These are phyloP conservation scores for Hycleus cichorii DNA, from an alignment of 1,140 invertebrate species.

Conservation along the genomic window DNA sequence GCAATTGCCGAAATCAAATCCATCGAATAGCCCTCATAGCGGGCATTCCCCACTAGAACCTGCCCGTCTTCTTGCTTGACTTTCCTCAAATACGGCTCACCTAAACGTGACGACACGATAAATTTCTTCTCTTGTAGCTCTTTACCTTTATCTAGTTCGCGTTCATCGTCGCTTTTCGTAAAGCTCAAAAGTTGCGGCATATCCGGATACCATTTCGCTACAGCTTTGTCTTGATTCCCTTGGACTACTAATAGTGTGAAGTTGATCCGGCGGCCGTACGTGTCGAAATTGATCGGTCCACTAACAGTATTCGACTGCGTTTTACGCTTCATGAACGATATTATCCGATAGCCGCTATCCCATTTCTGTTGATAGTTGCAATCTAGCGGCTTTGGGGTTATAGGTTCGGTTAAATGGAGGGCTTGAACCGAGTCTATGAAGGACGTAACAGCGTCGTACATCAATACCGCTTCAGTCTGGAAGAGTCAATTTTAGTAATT, in stretches of 20 bases:
- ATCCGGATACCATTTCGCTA: constrained; percentile 25
- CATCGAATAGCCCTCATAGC: constrained; percentile 72
- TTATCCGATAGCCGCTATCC: constrained; percentile 54
- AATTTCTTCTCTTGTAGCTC: constrained; percentile 26
- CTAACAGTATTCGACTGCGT: neutral
- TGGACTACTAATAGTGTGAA: constrained; percentile 28
- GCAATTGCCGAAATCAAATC: constrained; percentile 74
- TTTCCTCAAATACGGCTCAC: constrained; percentile 67
- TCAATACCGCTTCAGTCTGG: constrained; percentile 62
- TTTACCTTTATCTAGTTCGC: constrained; percentile 22
- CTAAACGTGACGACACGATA: constrained; percentile 49
- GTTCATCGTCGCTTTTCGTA: constrained; percentile 19
- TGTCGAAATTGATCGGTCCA: constrained; percentile 18
- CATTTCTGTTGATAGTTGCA: constrained; percentile 43
- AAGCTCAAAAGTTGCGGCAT: constrained; percentile 21
- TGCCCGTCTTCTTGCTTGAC: constrained; percentile 42
- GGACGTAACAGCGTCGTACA: constrained; percentile 67
- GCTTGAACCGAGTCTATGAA: constrained; percentile 55
- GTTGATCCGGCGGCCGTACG: constrained; percentile 22
- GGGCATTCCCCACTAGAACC: constrained; percentile 48
- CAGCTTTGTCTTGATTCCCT: constrained; percentile 16
- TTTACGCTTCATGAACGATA: constrained; percentile 62
- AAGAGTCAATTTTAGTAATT: constrained; percentile 23
- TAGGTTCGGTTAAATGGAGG: constrained; percentile 25
- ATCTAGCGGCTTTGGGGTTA: constrained; percentile 45